Evolutionary conservation across 30 jellyfish, hydroid and myxozoan genomes (phyloP).

Genomic region (Aurelia aurita): DNA sequence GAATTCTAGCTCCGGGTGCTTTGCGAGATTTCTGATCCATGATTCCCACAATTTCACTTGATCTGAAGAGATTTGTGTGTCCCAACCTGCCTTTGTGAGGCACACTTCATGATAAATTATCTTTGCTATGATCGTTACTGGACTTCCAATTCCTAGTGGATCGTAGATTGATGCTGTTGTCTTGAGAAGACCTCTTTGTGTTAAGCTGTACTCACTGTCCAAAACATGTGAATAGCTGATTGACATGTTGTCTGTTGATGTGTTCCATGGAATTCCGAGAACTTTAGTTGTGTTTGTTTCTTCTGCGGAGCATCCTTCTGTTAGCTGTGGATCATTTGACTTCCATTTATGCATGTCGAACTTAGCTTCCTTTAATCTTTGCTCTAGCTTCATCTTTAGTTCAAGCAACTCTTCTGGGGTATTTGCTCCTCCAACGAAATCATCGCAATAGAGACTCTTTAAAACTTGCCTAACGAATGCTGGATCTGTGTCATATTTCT

Average conservation of each 20-base stretch:
- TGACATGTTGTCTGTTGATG: conserved; percentile 35
- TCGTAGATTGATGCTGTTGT: conserved; percentile 48
- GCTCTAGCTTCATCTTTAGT: neutral
- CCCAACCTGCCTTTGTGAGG: no score
- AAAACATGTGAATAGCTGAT: neutral
- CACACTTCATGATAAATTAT: no score
- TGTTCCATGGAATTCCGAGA: conserved; percentile 44
- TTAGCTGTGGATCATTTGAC: conserved; percentile 18
- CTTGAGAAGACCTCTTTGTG: conserved; percentile 28
- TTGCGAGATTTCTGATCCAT: neutral
- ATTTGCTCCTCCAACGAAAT: conserved; percentile 21
- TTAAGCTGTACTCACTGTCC: neutral
- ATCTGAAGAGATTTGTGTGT: no score
- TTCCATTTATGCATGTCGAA: conserved; percentile 42
- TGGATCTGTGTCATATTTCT: conserved; percentile 15
- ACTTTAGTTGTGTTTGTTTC: no score
- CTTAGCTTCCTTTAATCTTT: conserved; percentile 11
- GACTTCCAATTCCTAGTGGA: conserved; percentile 32
- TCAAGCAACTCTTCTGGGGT: no score
- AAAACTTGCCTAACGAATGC: conserved; percentile 10
- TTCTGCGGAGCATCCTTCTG: neutral
- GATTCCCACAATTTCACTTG: no score
- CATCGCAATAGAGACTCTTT: conserved; percentile 40
- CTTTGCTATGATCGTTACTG: conserved; percentile 46
- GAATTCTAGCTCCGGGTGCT: conserved; percentile 2